Percentiles rank a stretch among this genome's conserved stretches.
phyloP scores from a whole-genome alignment of 2,797 vertebrate genomes.

The Anolis apletophallus region DNA sequence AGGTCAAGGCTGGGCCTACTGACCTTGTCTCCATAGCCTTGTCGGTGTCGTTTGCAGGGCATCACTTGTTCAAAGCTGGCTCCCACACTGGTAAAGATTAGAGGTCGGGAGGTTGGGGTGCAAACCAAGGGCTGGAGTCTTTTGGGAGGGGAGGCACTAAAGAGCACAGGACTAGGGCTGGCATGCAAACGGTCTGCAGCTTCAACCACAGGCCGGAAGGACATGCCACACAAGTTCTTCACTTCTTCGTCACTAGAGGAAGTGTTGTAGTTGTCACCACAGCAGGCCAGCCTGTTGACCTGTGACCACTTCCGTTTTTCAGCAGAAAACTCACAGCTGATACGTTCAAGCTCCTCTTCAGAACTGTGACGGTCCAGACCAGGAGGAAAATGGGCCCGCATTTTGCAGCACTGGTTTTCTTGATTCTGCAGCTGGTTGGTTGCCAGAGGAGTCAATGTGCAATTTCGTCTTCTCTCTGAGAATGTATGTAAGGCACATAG shows the following conservation, averaged over 20 bases:
- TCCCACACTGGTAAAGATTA: conserved; percentile 78
- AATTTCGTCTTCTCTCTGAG: conserved; percentile 88
- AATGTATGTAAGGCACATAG: conserved; percentile 19
- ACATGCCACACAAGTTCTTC: conserved; percentile 84
- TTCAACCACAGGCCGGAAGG: conserved; percentile 74
- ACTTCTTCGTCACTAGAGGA: conserved; percentile 93
- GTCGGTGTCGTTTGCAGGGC: conserved; percentile 88
- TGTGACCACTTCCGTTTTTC: conserved; percentile 88
- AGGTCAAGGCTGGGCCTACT: conserved; percentile 91
- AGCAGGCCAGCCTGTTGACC: conserved; percentile 77
- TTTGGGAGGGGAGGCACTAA: conserved; percentile 91
- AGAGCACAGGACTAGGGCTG: conserved; percentile 86
- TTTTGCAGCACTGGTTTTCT: conserved; percentile 84
- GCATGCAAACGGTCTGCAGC: conserved; percentile 69
- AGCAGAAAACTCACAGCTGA: conserved; percentile 80
- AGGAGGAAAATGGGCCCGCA: conserved; percentile 86
- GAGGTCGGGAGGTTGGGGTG: conserved; percentile 80
- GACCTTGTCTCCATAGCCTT: conserved; percentile 81
- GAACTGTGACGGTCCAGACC: conserved; percentile 90
- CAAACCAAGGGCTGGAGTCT: conserved; percentile 85
- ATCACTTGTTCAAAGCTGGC: conserved; percentile 87
- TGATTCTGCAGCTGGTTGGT: conserved; percentile 92
- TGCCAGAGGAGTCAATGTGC: conserved; percentile 88
- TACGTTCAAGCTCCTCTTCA: conserved; percentile 91
- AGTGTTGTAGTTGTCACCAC: conserved; percentile 80